Conservation (phyloP, 1,140 invertebrate species). For the Dysdera silvatica region DNA sequence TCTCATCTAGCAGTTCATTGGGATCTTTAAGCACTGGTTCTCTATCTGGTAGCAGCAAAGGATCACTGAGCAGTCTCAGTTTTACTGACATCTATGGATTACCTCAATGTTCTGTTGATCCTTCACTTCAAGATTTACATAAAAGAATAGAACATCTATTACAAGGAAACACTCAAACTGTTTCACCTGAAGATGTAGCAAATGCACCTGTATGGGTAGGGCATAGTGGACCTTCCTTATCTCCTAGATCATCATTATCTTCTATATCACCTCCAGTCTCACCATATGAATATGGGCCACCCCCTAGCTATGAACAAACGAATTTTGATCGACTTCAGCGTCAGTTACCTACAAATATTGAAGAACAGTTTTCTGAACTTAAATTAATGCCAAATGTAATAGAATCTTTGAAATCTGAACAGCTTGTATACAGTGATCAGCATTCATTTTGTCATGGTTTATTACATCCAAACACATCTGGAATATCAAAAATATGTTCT, state of each 20-base stretch:
- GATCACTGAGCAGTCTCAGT: constrained; percentile 77
- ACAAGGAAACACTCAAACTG: constrained; percentile 35
- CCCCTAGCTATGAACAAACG: constrained; percentile 35
- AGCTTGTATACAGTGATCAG: constrained; percentile 25
- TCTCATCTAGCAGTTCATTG: constrained; percentile 85
- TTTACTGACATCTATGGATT: constrained; percentile 93
- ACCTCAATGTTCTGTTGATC: constrained; percentile 54
- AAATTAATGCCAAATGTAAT: constrained; percentile 8
- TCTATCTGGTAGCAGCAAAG: constrained; percentile 58
- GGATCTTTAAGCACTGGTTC: constrained; percentile 73
- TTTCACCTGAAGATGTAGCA: constrained; percentile 39
- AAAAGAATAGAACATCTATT: constrained; percentile 45
- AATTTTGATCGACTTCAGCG: constrained; percentile 24
- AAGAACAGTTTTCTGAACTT: constrained; percentile 22
- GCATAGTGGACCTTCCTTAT: constrained; percentile 51
- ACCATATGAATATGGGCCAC: constrained; percentile 49
- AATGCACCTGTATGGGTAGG: constrained; percentile 13
- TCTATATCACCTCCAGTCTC: constrained; percentile 77
- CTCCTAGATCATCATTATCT: constrained; percentile 72
- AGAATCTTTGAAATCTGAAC: constrained; percentile 16
- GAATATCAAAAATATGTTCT: constrained; percentile 15
- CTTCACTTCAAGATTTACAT: constrained; percentile 45
- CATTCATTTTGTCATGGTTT: too few relatives aligned
- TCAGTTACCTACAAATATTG: constrained; percentile 15
- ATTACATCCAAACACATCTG: not conserved